phyloP scores from a whole-genome alignment of 2,888 invertebrate species.

The Lasioglossum villosulum region DNA sequence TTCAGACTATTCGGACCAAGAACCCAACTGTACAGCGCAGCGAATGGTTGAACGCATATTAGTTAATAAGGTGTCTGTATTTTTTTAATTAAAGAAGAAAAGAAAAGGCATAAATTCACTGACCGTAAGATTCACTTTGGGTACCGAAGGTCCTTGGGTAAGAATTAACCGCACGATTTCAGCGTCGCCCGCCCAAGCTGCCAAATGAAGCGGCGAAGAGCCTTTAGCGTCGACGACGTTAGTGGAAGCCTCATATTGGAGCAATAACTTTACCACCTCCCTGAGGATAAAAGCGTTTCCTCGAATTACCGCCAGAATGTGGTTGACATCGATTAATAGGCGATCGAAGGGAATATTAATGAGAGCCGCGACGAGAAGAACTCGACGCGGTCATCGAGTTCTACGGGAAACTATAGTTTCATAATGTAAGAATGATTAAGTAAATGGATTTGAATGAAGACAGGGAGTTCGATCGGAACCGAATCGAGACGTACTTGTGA shows the following conservation, averaged over 20 bases:
- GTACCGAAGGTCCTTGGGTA: slow-evolving; percentile 92
- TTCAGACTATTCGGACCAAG: background rate
- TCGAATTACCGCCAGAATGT: slow-evolving; percentile 51
- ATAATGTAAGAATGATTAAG: background rate
- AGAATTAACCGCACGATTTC: slow-evolving; percentile 95
- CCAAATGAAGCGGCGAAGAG: slow-evolving; percentile 96
- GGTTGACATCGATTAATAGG: slow-evolving; percentile 41
- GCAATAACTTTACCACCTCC: slow-evolving; percentile 93
- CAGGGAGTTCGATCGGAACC: background rate
- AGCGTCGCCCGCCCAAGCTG: slow-evolving; percentile 97
- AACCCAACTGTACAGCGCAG: too few species aligned
- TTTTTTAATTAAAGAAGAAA: slow-evolving; percentile 16
- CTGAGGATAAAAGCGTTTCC: slow-evolving; percentile 84
- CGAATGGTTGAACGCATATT: background rate
- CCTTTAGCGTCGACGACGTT: slow-evolving; percentile 95
- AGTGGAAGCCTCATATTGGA: slow-evolving; percentile 94
- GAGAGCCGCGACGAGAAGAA: background rate
- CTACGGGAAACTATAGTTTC: slow-evolving; percentile 4
- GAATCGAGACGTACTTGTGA: slow-evolving; percentile 89
- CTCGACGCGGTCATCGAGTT: background rate
- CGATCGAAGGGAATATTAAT: slow-evolving; percentile 35
- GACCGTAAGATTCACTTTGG: slow-evolving; percentile 94
- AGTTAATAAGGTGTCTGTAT: background rate
- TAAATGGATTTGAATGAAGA: background rate
- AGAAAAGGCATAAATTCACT: slow-evolving; percentile 79